Conservation (phyloP, 2,113 vertebrate genomes). For the Prietella phreatophila region DNA sequence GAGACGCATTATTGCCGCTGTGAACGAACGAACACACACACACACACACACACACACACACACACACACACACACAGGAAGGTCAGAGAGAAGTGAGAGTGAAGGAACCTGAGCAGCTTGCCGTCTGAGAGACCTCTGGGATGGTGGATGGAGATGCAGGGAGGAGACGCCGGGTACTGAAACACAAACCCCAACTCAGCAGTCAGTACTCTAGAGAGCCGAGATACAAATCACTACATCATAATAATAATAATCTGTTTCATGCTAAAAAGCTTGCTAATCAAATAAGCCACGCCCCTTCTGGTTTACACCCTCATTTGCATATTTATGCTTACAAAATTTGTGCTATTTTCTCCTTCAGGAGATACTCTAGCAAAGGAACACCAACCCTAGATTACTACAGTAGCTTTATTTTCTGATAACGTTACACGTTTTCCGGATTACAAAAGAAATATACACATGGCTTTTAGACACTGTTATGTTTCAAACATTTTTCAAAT, state of each 20-base stretch:
- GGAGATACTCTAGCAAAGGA: too few species aligned
- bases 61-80: not conserved
- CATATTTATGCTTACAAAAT: not conserved
- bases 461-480: too few species aligned
- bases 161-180: constrained; percentile 2
- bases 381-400: not conserved
- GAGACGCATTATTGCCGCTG: not conserved
- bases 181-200: constrained; percentile 1
- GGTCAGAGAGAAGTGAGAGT: not conserved
- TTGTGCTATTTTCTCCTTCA: too few species aligned
- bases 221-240: too few species aligned
- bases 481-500: too few species aligned
- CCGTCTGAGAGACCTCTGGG: not conserved
- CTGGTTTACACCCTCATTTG: too few species aligned
- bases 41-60: not conserved
- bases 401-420: not conserved
- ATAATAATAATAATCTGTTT: too few species aligned
- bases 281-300: not conserved
- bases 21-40: not conserved
- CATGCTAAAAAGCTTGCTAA: too few species aligned
- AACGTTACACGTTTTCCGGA: not conserved
- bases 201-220: not conserved
- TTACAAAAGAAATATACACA: too few species aligned
- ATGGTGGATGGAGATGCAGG: constrained; percentile 9
- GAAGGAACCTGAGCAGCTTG: constrained; percentile 2